Conservation (phyloP, 2,113 vertebrate species). For the Melanostigma gelatinosum region DNA sequence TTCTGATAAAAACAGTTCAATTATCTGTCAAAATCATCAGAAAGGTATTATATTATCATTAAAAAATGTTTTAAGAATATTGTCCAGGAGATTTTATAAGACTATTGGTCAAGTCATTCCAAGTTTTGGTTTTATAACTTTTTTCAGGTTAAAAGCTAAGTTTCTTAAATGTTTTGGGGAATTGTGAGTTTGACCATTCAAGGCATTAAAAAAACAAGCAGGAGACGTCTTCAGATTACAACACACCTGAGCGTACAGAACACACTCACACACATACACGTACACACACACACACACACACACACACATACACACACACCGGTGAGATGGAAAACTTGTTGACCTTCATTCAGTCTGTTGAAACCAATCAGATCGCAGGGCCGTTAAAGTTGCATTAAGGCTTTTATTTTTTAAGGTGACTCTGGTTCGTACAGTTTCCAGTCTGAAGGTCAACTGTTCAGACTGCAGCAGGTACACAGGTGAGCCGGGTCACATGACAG, state of each 20-base stretch:
- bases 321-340: neutral
- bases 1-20: no score
- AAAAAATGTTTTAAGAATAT: no score
- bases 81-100: no score
- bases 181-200: neutral
- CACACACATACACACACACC: neutral
- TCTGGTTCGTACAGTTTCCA: neutral
- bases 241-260: neutral
- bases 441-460: conserved; percentile 59
- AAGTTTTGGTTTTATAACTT: no score
- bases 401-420: conserved; percentile 10
- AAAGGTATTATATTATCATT: no score
- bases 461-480: conserved; percentile 23
- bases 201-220: neutral
- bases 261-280: no score
- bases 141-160: no score
- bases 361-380: neutral
- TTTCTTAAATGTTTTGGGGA: neutral
- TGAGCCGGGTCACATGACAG: conserved; percentile 53
- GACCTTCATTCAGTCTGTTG: conserved; percentile 2
- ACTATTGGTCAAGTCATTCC: no score
- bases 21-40: no score
- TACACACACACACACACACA: neutral
- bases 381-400: neutral
- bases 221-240: neutral